Conservation (phyloP, 2,113 vertebrate species). For the Microtus pennsylvanicus region DNA sequence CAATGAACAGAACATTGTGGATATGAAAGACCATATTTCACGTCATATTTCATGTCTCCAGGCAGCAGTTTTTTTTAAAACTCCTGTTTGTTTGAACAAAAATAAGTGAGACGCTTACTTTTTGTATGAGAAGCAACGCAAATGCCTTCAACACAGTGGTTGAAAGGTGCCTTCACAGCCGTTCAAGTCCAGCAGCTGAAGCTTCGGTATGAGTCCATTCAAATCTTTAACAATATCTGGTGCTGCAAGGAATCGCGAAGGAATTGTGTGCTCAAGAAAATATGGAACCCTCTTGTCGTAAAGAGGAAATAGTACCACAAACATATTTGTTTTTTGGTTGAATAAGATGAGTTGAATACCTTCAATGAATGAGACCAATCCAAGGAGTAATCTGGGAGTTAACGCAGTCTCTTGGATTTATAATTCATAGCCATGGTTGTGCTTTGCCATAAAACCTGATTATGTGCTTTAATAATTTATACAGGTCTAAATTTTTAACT, state of each 20-base stretch:
- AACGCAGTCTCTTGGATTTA: constrained; percentile 39
- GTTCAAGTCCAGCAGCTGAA: background rate
- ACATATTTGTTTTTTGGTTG: constrained; percentile 17
- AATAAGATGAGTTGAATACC: constrained; percentile 24
- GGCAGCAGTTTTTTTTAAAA: background rate
- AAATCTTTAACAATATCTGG: background rate
- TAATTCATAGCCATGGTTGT: constrained; percentile 53
- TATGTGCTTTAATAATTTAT: constrained; percentile 58
- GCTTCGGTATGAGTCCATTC: background rate
- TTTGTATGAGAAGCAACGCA: background rate
- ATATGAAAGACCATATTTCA: constrained; percentile 33
- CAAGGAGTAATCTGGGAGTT: background rate
- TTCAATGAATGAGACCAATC: background rate
- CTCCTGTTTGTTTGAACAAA: background rate
- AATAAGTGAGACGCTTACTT: background rate
- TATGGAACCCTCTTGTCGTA: background rate
- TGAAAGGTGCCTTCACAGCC: background rate
- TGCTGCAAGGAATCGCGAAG: background rate
- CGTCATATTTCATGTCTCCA: background rate
- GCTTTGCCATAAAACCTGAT: constrained; percentile 35
- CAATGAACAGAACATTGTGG: constrained; percentile 25
- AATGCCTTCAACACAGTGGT: background rate
- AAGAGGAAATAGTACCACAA: constrained; percentile 8
- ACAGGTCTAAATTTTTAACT: constrained; percentile 50
- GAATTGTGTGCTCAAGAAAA: constrained; percentile 11